Conservation (phyloP, 2,113 vertebrate genomes). For the Pachyramphus minor region DNA sequence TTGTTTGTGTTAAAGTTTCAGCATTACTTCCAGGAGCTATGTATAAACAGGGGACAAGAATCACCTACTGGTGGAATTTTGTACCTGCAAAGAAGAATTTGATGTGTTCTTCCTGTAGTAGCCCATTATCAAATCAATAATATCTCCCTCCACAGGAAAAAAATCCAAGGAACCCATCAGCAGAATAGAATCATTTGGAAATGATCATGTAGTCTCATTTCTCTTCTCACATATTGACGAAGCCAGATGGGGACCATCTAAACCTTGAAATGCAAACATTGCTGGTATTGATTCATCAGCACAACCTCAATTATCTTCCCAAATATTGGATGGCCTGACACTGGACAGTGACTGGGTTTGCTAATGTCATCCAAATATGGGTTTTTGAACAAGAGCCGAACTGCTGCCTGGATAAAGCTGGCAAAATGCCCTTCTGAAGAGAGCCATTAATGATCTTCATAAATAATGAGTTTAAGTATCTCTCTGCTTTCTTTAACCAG, state of each 20-base stretch:
- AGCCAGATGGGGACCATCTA: not conserved
- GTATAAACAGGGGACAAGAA: not conserved
- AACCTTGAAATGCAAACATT: slow-evolving; percentile 4
- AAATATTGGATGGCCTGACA: not conserved
- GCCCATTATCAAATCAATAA: not conserved
- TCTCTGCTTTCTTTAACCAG: not conserved
- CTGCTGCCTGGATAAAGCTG: slow-evolving; percentile 18
- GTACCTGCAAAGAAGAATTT: not conserved
- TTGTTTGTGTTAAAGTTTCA: not conserved
- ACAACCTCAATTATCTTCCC: slow-evolving; percentile 28
- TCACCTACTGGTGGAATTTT: not conserved
- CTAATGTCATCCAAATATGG: not conserved
- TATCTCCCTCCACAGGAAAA: not conserved
- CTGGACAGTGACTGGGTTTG: not conserved
- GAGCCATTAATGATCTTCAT: slow-evolving; percentile 4
- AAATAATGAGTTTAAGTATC: slow-evolving; percentile 25
- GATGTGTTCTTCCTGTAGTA: not conserved
- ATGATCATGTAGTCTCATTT: not conserved
- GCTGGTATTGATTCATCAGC: not conserved
- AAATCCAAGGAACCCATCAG: not conserved
- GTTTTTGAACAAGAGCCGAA: not conserved
- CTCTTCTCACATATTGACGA: not conserved
- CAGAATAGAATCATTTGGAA: not conserved
- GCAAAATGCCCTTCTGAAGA: slow-evolving; percentile 23
- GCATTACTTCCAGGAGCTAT: not conserved